Evolutionary conservation across 2,113 vertebrate genomes (phyloP), one percentile per base, ranked within the genome.

Genomic region (Platichthys flesus): DNA sequence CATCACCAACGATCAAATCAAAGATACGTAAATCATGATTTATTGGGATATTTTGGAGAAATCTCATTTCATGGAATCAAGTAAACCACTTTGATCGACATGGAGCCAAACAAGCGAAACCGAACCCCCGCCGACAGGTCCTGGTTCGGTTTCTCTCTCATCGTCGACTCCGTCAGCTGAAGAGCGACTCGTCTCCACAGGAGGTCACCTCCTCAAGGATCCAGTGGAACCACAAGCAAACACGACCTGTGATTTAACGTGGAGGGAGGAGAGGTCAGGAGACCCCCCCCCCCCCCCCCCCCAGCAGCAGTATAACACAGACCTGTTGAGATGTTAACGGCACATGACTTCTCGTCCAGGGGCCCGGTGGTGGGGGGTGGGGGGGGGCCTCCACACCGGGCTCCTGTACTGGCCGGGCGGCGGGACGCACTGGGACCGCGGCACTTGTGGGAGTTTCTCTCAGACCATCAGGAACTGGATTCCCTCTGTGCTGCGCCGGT

Each of bases 281-380:
- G 62, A 69, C 68, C 73, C 23, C 35, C 9, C 20, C 14, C 26
- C 7, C 16, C 70, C 52, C 28, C 76, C 6, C 72, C 76, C 79
- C 83, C 45, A 37, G n/a, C 74, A 83, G 78, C 45, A 23, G 79
- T 70, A 80, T 79, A 89, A 91, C 91, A 92, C 76, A 89, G 81
- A 82, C 68, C 78, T 86, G 85, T 18, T 86, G 87, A 92, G 89
- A 89, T 70, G 71, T 88, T 89, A 85, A 91, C 73, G 74, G 68
- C 65, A 70, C 84, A 69, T 78, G 80, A 68, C 76, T 74, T 62
- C 28, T 26, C 56, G 71, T 72, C 21, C 42, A 59, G 67, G 49
- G 76, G 66, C 47, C 4, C 12, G 59, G 70, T 47, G 28, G 69
- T 1, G 24, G n/a, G n/a, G n/a, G n/a, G n/a, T n/a, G n/a, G n/a